Percentiles rank a stretch among this genome's conserved stretches.
Conservation (phyloP, 2,113 vertebrate species). For the Mirza zaza region DNA sequence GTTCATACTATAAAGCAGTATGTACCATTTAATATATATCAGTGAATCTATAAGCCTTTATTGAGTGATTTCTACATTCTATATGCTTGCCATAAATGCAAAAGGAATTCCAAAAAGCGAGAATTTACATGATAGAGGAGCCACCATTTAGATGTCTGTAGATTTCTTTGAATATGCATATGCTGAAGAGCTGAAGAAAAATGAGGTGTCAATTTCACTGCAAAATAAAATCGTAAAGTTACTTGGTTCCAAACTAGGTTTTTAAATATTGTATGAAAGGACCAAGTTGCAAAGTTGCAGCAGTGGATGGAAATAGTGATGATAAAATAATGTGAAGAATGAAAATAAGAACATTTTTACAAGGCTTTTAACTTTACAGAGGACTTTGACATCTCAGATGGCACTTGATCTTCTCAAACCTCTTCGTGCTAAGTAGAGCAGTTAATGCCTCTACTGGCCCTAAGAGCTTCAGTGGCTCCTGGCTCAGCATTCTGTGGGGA, state of each 20-base stretch:
- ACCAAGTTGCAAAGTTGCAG: conserved; percentile 6
- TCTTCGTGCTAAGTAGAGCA: conserved; percentile 38
- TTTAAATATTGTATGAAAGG: conserved; percentile 21
- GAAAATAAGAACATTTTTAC: conserved; percentile 27
- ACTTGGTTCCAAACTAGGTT: conserved; percentile 19
- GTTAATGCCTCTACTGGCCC: conserved; percentile 13
- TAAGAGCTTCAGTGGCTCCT: conserved; percentile 35
- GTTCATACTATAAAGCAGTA: background rate
- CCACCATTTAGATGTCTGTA: background rate
- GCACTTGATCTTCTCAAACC: conserved; percentile 48
- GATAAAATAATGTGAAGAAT: conserved; percentile 16
- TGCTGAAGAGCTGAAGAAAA: background rate
- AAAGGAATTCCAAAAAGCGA: background rate
- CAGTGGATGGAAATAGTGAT: background rate
- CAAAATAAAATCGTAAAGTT: conserved; percentile 21
- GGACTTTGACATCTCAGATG: conserved; percentile 31
- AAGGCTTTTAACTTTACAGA: conserved; percentile 44
- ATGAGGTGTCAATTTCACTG: background rate
- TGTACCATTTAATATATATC: background rate
- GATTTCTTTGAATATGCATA: conserved; percentile 12
- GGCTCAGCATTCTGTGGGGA: conserved; percentile 34
- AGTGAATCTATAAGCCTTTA: background rate
- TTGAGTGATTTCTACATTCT: background rate
- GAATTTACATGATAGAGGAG: background rate
- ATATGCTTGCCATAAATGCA: background rate